A percentile compares a stretch with the other conserved stretches of the same genome.
phyloP scores from a whole-genome alignment of 2,113 vertebrate species.

The Rhinogobius similis region DNA sequence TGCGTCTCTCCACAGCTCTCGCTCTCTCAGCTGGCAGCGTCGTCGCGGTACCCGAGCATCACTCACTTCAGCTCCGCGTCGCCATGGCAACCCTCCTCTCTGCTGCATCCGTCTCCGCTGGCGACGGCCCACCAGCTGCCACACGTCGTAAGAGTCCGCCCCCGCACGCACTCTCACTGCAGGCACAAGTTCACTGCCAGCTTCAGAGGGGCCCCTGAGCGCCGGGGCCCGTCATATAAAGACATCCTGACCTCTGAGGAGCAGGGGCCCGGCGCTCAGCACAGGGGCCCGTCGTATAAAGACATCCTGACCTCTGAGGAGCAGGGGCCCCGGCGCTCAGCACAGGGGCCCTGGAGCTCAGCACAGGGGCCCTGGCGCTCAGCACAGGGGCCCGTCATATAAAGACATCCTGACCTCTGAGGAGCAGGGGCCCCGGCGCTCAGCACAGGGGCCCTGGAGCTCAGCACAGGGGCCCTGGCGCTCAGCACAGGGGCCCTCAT shows the following conservation, averaged over 20 bases:
- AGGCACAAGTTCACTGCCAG: not conserved
- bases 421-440: no score
- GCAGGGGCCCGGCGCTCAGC: no score
- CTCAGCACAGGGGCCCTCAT: no score
- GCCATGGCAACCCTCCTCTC: conserved; percentile 57
- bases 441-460: no score
- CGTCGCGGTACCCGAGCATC: conserved; percentile 68
- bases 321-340: no score
- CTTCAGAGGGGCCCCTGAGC: not conserved
- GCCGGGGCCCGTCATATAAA: conserved; percentile 3
- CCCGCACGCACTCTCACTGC: conserved; percentile 27
- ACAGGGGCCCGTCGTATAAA: no score
- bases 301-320: no score
- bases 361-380: no score
- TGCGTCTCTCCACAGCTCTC: conserved; percentile 79
- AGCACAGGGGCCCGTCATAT: no score
- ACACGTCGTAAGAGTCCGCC: conserved; percentile 79
- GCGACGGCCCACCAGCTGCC: conserved; percentile 75
- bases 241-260: not conserved
- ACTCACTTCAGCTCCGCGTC: conserved; percentile 59
- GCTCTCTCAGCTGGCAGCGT: conserved; percentile 83
- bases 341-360: no score
- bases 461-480: no score
- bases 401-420: no score
- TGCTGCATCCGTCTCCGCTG: conserved; percentile 69